A percentile compares a stretch with the other conserved stretches of the same genome.
These are phyloP conservation scores for Papilio protenor DNA, from an alignment of 2,888 invertebrate species.

Conservation along the genomic window DNA sequence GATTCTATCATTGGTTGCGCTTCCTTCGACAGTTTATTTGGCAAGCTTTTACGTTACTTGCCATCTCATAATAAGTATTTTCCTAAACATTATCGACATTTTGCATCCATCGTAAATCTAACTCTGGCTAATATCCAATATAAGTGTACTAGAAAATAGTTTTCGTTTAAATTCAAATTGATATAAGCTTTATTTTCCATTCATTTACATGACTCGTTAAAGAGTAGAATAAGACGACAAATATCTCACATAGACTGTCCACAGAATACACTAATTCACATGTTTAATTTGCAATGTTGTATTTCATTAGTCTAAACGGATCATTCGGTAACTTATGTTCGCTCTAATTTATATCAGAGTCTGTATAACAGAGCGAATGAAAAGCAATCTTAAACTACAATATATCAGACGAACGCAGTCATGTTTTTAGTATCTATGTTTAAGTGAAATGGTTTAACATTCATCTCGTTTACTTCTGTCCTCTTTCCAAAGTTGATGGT, in stretches of 20 bases:
- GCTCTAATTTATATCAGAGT: no score
- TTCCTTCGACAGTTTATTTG: conserved; percentile 29
- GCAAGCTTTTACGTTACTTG: conserved; percentile 28
- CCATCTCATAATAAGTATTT: conserved; percentile 22
- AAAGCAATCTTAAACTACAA: no score
- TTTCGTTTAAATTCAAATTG: background rate
- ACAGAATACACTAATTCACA: background rate
- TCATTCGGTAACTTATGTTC: no score
- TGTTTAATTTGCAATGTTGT: no score
- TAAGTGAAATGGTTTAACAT: no score
- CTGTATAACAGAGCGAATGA: no score
- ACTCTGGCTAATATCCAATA: conserved; percentile 31
- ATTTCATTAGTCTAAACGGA: no score
- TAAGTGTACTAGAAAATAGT: conserved; percentile 1
- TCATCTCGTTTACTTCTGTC: background rate
- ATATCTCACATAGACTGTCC: background rate
- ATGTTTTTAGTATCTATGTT: no score
- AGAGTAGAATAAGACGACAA: background rate
- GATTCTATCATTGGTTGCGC: conserved; percentile 30
- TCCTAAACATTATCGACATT: conserved; percentile 31
- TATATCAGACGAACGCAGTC: no score
- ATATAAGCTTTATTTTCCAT: background rate
- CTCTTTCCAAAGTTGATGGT: background rate
- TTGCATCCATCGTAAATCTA: conserved; percentile 19
- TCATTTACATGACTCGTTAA: background rate